A percentile compares a stretch with the other conserved stretches of the same genome.
phyloP scores from a whole-genome alignment of 92 coral and sea anemone species.

The Muricea muricata region DNA sequence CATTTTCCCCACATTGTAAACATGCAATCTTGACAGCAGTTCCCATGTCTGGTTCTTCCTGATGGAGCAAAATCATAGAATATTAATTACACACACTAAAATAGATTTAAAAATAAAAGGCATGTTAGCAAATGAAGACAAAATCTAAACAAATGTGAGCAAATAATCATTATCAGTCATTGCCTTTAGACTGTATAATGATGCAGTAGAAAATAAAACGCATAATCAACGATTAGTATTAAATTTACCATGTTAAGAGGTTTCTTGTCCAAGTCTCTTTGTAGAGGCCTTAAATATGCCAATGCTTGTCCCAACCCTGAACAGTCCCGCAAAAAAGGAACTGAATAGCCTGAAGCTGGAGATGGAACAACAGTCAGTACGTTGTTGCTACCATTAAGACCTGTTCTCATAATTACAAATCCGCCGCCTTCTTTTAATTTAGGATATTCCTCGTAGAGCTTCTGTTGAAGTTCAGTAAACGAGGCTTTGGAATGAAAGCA shows the following conservation, averaged over 20 bases:
- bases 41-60: background rate
- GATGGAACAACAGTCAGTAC: background rate
- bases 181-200: too few relatives aligned
- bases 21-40: constrained; percentile 18
- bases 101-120: too few relatives aligned
- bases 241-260: too few relatives aligned
- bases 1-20: constrained; percentile 29
- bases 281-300: constrained; percentile 53
- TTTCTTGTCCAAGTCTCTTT: constrained; percentile 46
- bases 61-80: background rate
- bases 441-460: background rate
- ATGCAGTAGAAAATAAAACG: too few relatives aligned
- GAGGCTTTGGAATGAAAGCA: background rate
- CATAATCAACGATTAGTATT: too few relatives aligned
- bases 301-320: constrained; percentile 66
- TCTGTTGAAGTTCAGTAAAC: background rate
- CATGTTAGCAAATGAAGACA: too few relatives aligned
- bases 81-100: too few relatives aligned
- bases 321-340: constrained; percentile 59
- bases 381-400: background rate
- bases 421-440: background rate
- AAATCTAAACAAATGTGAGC: too few relatives aligned
- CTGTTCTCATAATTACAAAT: background rate
- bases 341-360: constrained; percentile 44
- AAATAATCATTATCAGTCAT: too few relatives aligned